phyloP scores from a whole-genome alignment of 2,797 vertebrate species.

The Falco peregrinus region DNA sequence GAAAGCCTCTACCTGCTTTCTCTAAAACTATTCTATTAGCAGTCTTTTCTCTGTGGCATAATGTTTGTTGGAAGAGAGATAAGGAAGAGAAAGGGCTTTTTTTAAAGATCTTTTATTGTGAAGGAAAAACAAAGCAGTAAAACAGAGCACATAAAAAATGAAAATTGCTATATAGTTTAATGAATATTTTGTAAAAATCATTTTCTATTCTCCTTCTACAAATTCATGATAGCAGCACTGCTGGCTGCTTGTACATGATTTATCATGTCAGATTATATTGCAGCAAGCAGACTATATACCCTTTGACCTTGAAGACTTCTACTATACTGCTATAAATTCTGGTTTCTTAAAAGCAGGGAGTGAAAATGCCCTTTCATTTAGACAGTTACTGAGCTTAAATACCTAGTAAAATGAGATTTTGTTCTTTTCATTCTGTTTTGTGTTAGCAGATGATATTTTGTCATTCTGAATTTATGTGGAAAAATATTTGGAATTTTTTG shows the following conservation, averaged over 20 bases:
- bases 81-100: constrained; percentile 1
- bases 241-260: constrained; percentile 55
- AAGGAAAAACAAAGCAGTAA: constrained; percentile 54
- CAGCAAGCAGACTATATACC: constrained; percentile 63
- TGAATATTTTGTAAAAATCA: constrained; percentile 66
- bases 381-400: constrained; percentile 24
- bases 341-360: neutral
- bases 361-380: constrained; percentile 26
- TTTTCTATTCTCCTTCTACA: constrained; percentile 37
- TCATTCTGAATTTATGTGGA: neutral
- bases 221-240: constrained; percentile 31
- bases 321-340: constrained; percentile 44
- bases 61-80: constrained; percentile 2
- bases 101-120: constrained; percentile 25
- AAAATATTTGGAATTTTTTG: constrained; percentile 25
- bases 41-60: neutral
- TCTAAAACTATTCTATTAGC: neutral
- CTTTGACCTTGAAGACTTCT: constrained; percentile 68
- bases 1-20: neutral
- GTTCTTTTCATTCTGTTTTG: neutral
- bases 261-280: constrained; percentile 65
- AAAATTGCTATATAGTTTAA: constrained; percentile 59
- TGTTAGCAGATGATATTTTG: neutral
- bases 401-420: neutral
- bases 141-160: constrained; percentile 47